Base-by-base conservation (phyloP, 2,797 vertebrate genomes). In the Hippocampus kuda region DNA sequence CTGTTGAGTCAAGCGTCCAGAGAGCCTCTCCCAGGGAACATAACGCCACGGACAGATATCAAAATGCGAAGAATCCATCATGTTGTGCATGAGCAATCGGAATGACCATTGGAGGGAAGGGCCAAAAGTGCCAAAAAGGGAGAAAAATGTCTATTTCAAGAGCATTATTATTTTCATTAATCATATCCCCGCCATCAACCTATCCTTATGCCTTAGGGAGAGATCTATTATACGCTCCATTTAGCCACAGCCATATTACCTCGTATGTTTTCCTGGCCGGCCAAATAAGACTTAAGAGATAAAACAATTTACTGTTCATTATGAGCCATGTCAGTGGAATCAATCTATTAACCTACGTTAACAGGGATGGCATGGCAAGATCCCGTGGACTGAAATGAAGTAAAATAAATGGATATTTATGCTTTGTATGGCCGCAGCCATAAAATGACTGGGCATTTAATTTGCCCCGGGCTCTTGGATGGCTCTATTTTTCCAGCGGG, bases 271-370 rank as follows among this genome's bases (percentile, higher is more conserved):
- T 98, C 97, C 94, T 94, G 94, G 93, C 94, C 93, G 94, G 95
- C 96, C 95, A 97, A 98, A 98, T 99, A 98, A 95, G 94, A 97
- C 94, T 97, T 97, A 98, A 95, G 94, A 99, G 95, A 98, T 99
- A 97, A 99, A 99, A 99, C 95, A 98, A 98, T 99, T 98, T 98
- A 97, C 94, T 97, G 95, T 98, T 98, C 96, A 98, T 99, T 98
- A 98, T 98, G 95, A 95, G 93, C 91, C 93, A 92, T 98, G 95
- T 98, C 95, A 94, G 91, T 92, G 92, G 93, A 97, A 96, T 98
- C 95, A 97, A 97, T 97, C 95, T 97, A 98, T 98, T 98, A 98
- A 94, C 94, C 93, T 95, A 93, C 89, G 94, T 94, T 97, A 98
- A 98, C 94, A 94, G 94, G 94, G 92, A 90, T 90, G 88, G 93